Conservation (phyloP, 2,797 vertebrate species). For the Ptychobarbus kaznakovi region DNA sequence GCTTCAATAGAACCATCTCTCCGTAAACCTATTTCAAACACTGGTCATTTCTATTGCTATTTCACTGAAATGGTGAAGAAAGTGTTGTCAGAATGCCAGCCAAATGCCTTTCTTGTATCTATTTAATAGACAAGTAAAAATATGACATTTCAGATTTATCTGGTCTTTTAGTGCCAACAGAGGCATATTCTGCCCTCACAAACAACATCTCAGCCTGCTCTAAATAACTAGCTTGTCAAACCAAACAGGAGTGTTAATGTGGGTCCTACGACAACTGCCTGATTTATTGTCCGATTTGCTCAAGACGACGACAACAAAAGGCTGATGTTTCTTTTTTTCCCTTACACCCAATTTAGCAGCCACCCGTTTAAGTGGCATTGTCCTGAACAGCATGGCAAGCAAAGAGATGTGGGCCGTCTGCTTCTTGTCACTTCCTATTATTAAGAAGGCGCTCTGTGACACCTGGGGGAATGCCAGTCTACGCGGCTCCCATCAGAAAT, state of each 20-base stretch:
- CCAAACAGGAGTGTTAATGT: slow-evolving; percentile 48
- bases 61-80: slow-evolving; percentile 18
- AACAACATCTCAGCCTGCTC: slow-evolving; percentile 46
- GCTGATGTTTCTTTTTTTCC: slow-evolving; percentile 60
- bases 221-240: slow-evolving; percentile 49
- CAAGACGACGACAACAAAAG: slow-evolving; percentile 66
- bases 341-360: slow-evolving; percentile 79
- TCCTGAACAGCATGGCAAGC: slow-evolving; percentile 78
- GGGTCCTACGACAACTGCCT: slow-evolving; percentile 49
- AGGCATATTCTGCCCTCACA: slow-evolving; percentile 40
- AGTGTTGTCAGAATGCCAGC: slow-evolving; percentile 5
- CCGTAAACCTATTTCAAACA: neutral
- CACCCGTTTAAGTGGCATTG: slow-evolving; percentile 79
- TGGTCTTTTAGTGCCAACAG: slow-evolving; percentile 21
- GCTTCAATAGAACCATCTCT: neutral
- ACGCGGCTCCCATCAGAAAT: slow-evolving; percentile 74
- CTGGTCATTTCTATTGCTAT: neutral
- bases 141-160: slow-evolving; percentile 48
- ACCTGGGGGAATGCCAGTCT: slow-evolving; percentile 82
- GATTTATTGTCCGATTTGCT: slow-evolving; percentile 53
- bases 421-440: slow-evolving; percentile 86
- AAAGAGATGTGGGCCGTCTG: slow-evolving; percentile 83
- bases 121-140: slow-evolving; percentile 42
- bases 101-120: slow-evolving; percentile 11
- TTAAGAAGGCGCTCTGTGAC: slow-evolving; percentile 78